phyloP scores from a whole-genome alignment of 2,113 vertebrate species.

The Elanus axillaris region DNA sequence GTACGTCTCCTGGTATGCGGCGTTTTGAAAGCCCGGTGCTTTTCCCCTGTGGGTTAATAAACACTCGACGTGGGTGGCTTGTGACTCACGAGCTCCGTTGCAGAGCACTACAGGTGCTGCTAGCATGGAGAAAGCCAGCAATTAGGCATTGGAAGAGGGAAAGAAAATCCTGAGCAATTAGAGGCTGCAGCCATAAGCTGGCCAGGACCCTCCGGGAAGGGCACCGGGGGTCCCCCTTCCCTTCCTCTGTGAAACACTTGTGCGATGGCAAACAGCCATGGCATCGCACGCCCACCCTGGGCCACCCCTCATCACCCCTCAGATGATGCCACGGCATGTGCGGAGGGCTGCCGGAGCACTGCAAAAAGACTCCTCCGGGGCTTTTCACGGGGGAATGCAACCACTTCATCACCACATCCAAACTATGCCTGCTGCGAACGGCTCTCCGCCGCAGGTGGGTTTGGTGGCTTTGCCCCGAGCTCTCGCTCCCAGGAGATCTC shows the following conservation, averaged over 20 bases:
- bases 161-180: background rate
- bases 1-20: background rate
- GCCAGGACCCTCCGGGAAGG: accelerated
- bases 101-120: background rate
- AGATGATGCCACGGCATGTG: accelerated
- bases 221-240: accelerated
- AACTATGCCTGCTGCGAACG: background rate
- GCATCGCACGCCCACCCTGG: accelerated
- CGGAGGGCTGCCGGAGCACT: background rate
- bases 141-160: background rate
- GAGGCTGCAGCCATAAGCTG: accelerated
- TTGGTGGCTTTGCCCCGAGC: background rate
- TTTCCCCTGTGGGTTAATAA: background rate
- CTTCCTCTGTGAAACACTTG: accelerated
- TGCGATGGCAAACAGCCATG: accelerated
- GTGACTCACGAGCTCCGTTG: background rate
- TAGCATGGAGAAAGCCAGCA: background rate
- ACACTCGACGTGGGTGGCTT: background rate
- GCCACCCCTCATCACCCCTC: accelerated
- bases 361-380: background rate
- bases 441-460: accelerated
- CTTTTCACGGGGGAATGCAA: accelerated
- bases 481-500: no score
- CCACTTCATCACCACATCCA: accelerated
- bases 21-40: background rate